phyloP scores from a whole-genome alignment of 1,140 invertebrate species.

The Aphelenchoides fujianensis region DNA sequence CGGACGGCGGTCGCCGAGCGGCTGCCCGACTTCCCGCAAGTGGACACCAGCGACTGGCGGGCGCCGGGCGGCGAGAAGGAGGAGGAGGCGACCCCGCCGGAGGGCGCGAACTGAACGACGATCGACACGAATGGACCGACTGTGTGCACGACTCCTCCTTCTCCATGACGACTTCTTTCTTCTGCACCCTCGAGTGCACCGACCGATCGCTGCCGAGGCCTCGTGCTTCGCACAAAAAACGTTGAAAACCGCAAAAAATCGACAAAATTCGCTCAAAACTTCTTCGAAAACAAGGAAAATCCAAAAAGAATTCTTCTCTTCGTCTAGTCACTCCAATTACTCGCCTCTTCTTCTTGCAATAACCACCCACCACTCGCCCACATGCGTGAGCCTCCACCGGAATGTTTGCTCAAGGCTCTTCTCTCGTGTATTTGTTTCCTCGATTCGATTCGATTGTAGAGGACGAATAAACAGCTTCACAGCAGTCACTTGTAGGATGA shows the following conservation, averaged over 20 bases:
- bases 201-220: neutral
- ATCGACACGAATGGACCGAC: neutral
- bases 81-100: no score
- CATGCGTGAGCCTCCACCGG: neutral
- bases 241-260: neutral
- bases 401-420: neutral
- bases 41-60: neutral
- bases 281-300: constrained; percentile 1
- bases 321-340: neutral
- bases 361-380: neutral
- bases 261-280: neutral
- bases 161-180: neutral
- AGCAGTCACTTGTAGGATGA: no score
- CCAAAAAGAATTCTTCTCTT: neutral
- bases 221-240: no score
- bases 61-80: neutral
- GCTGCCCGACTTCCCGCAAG: neutral
- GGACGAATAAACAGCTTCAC: no score
- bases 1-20: neutral
- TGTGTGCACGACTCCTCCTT: neutral
- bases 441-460: no score
- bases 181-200: neutral
- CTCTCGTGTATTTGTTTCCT: no score
- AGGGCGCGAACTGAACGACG: no score
- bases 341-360: neutral